These are phyloP conservation scores for Halocynthia aurantium DNA, from an alignment of 23 tunicate species.

Conservation along the genomic window DNA sequence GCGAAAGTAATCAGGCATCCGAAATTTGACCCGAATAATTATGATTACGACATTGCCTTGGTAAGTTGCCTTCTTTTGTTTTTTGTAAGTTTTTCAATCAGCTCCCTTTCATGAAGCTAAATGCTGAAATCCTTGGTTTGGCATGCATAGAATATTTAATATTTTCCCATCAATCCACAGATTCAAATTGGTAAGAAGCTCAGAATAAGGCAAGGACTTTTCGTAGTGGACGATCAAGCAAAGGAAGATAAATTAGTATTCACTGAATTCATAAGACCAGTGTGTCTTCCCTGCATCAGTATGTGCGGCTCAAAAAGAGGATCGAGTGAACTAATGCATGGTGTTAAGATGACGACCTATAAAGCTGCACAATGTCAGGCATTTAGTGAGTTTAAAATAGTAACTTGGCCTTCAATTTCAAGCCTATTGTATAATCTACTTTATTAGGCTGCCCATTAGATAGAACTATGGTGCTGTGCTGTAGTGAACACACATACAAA, in stretches of 20 bases:
- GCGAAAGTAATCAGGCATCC: slow-evolving; percentile 5
- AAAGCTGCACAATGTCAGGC: not conserved
- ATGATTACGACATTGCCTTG: slow-evolving; percentile 35
- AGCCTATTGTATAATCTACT: not conserved
- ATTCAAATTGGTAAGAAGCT: not conserved
- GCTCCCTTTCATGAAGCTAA: not conserved
- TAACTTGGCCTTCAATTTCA: not conserved
- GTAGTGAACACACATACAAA: not conserved
- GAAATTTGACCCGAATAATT: not conserved
- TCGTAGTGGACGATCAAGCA: slow-evolving; percentile 2
- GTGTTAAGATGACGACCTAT: not conserved
- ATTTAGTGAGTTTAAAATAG: slow-evolving; percentile 3
- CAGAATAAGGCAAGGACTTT: not conserved
- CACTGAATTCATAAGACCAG: slow-evolving; percentile 1
- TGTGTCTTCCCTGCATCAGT: not conserved
- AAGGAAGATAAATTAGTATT: not conserved
- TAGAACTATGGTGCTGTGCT: no score
- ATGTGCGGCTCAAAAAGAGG: not conserved
- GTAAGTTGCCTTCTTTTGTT: slow-evolving; percentile 4
- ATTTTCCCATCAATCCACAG: not conserved
- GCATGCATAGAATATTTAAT: not conserved
- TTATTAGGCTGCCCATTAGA: no score
- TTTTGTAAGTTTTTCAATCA: not conserved
- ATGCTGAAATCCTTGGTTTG: not conserved
- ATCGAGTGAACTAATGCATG: not conserved